Conservation (phyloP, 2,797 vertebrate genomes). For the Coregonus ussuriensis region DNA sequence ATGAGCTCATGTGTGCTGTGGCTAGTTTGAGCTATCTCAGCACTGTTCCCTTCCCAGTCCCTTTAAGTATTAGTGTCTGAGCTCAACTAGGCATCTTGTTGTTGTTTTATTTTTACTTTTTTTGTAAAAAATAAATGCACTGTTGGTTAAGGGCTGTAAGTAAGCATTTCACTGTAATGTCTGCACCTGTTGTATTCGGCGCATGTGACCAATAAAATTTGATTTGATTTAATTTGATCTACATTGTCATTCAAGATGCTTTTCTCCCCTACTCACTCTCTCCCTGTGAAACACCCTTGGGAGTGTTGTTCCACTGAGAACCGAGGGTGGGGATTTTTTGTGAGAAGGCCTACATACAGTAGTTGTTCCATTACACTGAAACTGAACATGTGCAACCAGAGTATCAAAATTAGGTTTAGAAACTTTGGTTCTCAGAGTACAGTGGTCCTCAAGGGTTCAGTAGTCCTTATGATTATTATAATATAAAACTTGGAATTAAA, state of each 20-base stretch:
- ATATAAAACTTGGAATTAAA: conserved; percentile 42
- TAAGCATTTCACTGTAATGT: no score
- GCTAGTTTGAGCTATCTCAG: conserved; percentile 89
- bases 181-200: no score
- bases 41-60: conserved; percentile 81
- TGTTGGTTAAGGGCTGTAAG: no score
- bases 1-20: conserved; percentile 88
- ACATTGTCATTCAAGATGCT: conserved; percentile 63
- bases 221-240: conserved; percentile 16
- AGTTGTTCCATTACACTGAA: conserved; percentile 15
- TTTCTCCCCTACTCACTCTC: conserved; percentile 4
- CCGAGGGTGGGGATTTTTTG: conserved; percentile 56
- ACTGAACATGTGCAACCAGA: conserved; percentile 49
- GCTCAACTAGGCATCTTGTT: conserved; percentile 63
- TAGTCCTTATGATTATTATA: neutral
- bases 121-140: no score
- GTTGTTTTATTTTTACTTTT: no score
- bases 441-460: conserved; percentile 37
- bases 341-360: conserved; percentile 51
- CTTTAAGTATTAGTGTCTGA: conserved; percentile 71
- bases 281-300: conserved; percentile 37
- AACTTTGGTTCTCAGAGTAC: conserved; percentile 26
- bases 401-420: conserved; percentile 24
- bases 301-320: conserved; percentile 60
- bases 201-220: no score